Evolutionary conservation across 2,888 invertebrate species (phyloP), one percentile per base, ranked within the genome.

Genomic region (Rhodophaea formosa): DNA sequence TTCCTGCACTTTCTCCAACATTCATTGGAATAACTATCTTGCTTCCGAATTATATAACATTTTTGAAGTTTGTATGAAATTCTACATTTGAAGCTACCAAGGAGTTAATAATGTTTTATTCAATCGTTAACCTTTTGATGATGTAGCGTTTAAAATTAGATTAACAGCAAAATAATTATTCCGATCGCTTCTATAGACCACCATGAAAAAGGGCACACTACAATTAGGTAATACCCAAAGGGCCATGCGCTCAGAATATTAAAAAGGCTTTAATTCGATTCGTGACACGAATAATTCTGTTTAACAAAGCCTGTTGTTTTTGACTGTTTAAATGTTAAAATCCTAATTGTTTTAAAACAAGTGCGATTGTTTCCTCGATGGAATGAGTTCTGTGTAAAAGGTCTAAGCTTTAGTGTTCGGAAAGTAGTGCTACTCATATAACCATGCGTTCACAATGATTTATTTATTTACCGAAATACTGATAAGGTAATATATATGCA

Each of bases 191-290:
- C 16, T 51, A 51, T 32, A 51, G 49, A 51, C 53, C 53, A 42
- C 42, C 53, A 53, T 42, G n/a, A 53, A 53, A 53, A 53, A 51
- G 16, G 32, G 35, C 14, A 47, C 32, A 15, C 8, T 51, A 16
- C 46, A 55, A 46, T 55, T 55, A 55, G 55, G 35, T 47, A 55
- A 54, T 54, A 10, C 43, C 45, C 52, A 35, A 56, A 29, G 47
- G 29, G 15, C 17, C 35, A 14, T 56, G 35, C 15, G 30, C 47
- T 23, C 46, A 46, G 55, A 49, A 42, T 56, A 14, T 56, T 10
- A 42, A 56, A 49, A 23, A 49, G 56, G 39, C 35, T 35, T n/a
- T 39, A 39, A 46, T 56, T 42, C 15, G 15, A 3, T 17, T 17
- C 56, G 56, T 56, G 56, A 49, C 39, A 47, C n/a, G 56, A 47